Evolutionary conservation across 2,888 invertebrate species (phyloP).

Genomic region (Taenaris catops): DNA sequence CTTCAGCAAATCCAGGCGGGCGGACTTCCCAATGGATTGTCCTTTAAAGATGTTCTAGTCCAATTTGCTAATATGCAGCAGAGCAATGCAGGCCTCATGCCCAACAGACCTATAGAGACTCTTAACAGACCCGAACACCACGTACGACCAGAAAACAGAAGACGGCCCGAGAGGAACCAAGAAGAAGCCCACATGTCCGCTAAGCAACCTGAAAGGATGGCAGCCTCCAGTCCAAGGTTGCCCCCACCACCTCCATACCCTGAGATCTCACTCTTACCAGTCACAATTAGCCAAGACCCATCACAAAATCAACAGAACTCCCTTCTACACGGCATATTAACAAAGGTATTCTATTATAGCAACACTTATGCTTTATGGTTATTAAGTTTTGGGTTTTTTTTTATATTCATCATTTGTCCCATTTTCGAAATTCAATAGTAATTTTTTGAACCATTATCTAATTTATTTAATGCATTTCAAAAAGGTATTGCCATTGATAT

Average conservation of each 20-base stretch:
- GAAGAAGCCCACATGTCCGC: slow-evolving; percentile 43
- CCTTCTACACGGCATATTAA: slow-evolving; percentile 87
- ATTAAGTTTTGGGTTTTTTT: slow-evolving; percentile 8
- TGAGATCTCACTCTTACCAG: slow-evolving; percentile 89
- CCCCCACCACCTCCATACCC: slow-evolving; percentile 86
- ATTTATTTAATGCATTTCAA: slow-evolving; percentile 5
- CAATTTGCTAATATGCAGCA: slow-evolving; percentile 85
- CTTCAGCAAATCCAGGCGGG: slow-evolving; percentile 71
- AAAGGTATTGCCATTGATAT: slow-evolving; percentile 3
- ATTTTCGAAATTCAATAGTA: no score
- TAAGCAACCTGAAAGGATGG: slow-evolving; percentile 51
- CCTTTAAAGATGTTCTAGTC: slow-evolving; percentile 87
- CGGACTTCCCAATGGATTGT: slow-evolving; percentile 62
- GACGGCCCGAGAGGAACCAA: slow-evolving; percentile 39
- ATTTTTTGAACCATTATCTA: no score
- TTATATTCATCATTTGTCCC: background rate
- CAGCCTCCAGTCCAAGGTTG: slow-evolving; percentile 59
- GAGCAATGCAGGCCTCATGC: slow-evolving; percentile 47
- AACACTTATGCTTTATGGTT: slow-evolving; percentile 1
- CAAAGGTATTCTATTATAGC: slow-evolving; percentile 73
- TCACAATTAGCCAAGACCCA: slow-evolving; percentile 61
- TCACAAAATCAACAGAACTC: slow-evolving; percentile 76
- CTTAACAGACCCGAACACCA: slow-evolving; percentile 53
- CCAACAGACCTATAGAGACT: slow-evolving; percentile 48
- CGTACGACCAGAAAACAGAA: slow-evolving; percentile 43